A percentile compares a stretch with the other conserved stretches of the same genome.
These are phyloP conservation scores for Battus philenor DNA, from an alignment of 1,140 invertebrate species.

Conservation along the genomic window DNA sequence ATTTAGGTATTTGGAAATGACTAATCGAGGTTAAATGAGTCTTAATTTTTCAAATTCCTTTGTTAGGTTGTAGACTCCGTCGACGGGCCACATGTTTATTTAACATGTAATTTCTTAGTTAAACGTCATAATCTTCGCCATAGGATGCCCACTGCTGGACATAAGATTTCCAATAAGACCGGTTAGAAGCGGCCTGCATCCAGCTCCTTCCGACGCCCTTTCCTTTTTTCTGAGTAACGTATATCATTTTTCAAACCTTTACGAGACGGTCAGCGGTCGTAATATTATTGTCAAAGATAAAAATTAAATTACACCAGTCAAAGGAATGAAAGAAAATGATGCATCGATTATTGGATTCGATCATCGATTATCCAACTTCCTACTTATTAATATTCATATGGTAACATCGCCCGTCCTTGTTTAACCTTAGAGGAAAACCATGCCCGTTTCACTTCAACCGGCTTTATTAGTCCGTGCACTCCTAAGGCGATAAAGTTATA, in stretches of 20 bases:
- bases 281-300: slow-evolving; percentile 23
- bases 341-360: slow-evolving; percentile 36
- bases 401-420: slow-evolving; percentile 21
- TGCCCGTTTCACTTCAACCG: slow-evolving; percentile 28
- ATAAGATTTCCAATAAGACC: too few species aligned
- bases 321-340: slow-evolving; percentile 24
- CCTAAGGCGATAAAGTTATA: slow-evolving; percentile 52
- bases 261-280: background rate
- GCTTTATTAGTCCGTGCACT: slow-evolving; percentile 28
- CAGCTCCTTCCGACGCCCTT: too few species aligned
- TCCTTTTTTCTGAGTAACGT: too few species aligned
- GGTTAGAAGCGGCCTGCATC: too few species aligned
- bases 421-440: slow-evolving; percentile 15
- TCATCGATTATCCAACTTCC: slow-evolving; percentile 35
- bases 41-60: too few species aligned
- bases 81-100: background rate
- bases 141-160: too few species aligned
- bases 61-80: background rate
- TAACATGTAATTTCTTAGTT: background rate
- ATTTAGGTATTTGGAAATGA: too few species aligned
- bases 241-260: background rate
- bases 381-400: slow-evolving; percentile 24
- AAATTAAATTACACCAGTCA: slow-evolving; percentile 26
- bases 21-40: too few species aligned
- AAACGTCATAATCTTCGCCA: too few species aligned